Percentiles rank a stretch among this genome's conserved stretches.
Evolutionary conservation across 2,797 vertebrate genomes (phyloP).

Genomic region (Sebastolobus altivelis): DNA sequence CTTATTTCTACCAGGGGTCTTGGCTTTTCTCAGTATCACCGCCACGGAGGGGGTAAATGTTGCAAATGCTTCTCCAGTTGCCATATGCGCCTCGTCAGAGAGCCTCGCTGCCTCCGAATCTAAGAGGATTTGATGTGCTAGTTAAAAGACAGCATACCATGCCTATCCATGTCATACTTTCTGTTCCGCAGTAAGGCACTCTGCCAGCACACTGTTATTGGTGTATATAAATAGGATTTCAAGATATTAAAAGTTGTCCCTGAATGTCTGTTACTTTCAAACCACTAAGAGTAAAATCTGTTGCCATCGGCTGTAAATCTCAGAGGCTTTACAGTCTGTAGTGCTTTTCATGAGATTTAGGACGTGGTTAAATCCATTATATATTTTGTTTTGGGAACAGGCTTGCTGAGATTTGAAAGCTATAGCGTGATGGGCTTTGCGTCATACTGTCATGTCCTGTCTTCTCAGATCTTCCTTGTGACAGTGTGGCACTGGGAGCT

Average conservation of each 20-base stretch:
- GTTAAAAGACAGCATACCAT: conserved; percentile 77
- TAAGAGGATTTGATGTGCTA: conserved; percentile 81
- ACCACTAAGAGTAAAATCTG: conserved; percentile 68
- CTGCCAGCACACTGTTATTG: conserved; percentile 74
- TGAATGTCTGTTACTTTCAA: conserved; percentile 72
- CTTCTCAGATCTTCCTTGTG: conserved; percentile 92
- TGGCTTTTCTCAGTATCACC: conserved; percentile 79
- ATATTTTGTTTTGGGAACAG: conserved; percentile 69
- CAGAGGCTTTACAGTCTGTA: conserved; percentile 59
- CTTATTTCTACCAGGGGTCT: conserved; percentile 85
- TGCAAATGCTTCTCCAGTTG: conserved; percentile 75
- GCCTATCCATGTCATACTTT: conserved; percentile 76
- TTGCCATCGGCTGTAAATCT: conserved; percentile 67
- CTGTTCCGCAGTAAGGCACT: conserved; percentile 69
- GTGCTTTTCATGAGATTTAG: conserved; percentile 65
- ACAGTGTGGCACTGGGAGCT: conserved; percentile 94
- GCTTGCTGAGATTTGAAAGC: conserved; percentile 62
- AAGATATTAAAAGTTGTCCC: conserved; percentile 79
- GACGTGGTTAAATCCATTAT: conserved; percentile 68
- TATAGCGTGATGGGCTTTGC: conserved; percentile 59
- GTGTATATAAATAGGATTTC: conserved; percentile 79
- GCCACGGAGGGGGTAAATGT: conserved; percentile 78
- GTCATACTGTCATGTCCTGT: conserved; percentile 66
- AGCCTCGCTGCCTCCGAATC: conserved; percentile 65
- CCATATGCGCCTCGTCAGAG: conserved; percentile 77